Evolutionary conservation across 2,797 vertebrate genomes (phyloP).

Genomic region (Nannoperca obscura): DNA sequence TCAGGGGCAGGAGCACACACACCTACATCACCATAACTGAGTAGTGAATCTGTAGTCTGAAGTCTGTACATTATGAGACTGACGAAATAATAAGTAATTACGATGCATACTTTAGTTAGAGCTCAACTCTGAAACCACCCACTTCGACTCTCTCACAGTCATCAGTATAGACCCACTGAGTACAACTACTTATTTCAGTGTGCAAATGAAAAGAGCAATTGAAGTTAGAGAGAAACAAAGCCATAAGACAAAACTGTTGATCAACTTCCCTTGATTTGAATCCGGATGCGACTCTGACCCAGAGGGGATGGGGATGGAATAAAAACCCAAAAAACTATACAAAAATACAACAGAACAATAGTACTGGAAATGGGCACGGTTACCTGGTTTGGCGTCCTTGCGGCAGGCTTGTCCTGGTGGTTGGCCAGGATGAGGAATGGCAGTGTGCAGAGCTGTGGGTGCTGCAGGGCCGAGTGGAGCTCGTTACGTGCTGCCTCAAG

Average conservation of each 20-base stretch:
- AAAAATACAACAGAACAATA: neutral
- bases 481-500: slow-evolving; percentile 95
- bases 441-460: slow-evolving; percentile 97
- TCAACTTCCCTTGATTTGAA: too few species aligned
- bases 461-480: slow-evolving; percentile 97
- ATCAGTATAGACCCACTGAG: neutral
- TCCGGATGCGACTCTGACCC: too few species aligned
- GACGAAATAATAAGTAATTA: slow-evolving; percentile 3
- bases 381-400: slow-evolving; percentile 96
- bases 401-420: slow-evolving; percentile 98
- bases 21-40: neutral
- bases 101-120: neutral
- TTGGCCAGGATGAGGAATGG: slow-evolving; percentile 99
- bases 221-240: too few species aligned
- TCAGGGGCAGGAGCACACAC: neutral
- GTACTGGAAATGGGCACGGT: slow-evolving; percentile 21
- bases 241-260: too few species aligned
- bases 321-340: neutral
- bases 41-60: neutral
- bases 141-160: neutral
- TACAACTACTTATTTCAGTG: neutral
- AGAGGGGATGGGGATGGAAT: neutral
- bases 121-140: neutral
- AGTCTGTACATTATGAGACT: neutral
- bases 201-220: neutral